Percentiles rank a stretch among this genome's conserved stretches.
Evolutionary conservation across 2,888 invertebrate genomes (phyloP).

Genomic region (Yponomeuta sedellus): DNA sequence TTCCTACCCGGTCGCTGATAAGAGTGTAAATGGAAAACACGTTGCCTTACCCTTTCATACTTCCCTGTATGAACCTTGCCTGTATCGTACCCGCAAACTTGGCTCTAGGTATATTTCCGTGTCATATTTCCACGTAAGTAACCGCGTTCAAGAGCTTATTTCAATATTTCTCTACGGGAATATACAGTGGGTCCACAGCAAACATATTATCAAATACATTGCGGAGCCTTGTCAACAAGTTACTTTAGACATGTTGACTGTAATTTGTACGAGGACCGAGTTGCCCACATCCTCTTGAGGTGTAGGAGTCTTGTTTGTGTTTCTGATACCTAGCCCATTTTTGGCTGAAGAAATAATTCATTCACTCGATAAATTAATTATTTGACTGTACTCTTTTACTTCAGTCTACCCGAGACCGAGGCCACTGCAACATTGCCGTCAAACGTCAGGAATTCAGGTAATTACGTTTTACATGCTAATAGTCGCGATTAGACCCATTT

Average conservation of each 20-base stretch:
- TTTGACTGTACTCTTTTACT: too few species aligned
- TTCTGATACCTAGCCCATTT: too few species aligned
- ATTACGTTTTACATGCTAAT: too few species aligned
- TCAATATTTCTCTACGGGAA: conserved; percentile 31
- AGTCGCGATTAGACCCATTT: too few species aligned
- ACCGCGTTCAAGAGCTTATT: conserved; percentile 18
- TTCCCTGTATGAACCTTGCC: neutral
- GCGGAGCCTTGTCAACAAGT: conserved; percentile 56
- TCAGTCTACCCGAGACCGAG: too few species aligned
- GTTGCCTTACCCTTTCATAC: neutral
- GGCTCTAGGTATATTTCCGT: neutral
- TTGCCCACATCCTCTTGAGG: conserved; percentile 28
- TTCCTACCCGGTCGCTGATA: neutral
- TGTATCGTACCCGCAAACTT: neutral
- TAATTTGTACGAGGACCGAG: conserved; percentile 63
- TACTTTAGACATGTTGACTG: conserved; percentile 67
- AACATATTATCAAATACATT: conserved; percentile 29
- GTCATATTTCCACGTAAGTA: neutral
- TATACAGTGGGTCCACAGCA: conserved; percentile 45
- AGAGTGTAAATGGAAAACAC: neutral
- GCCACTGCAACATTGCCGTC: too few species aligned
- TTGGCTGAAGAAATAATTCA: too few species aligned
- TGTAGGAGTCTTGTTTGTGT: neutral
- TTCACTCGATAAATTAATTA: too few species aligned
- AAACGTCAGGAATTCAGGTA: too few species aligned